phyloP scores from a whole-genome alignment of 2,797 vertebrate genomes.

The Cygnus olor region DNA sequence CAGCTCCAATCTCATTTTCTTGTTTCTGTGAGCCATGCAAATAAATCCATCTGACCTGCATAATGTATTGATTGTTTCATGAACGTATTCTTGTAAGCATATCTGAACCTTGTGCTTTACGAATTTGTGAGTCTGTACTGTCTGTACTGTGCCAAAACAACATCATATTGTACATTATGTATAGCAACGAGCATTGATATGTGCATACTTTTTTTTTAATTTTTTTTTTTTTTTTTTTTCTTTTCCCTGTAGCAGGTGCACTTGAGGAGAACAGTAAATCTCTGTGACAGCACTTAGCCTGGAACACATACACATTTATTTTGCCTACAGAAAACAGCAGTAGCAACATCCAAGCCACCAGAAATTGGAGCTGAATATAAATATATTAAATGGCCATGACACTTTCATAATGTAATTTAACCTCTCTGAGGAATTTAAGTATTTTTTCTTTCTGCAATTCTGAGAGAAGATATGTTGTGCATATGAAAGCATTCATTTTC shows the following conservation, averaged over 20 bases:
- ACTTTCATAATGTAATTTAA: not conserved
- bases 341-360: not conserved
- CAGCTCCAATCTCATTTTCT: not conserved
- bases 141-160: not conserved
- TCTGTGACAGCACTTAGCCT: not conserved
- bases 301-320: not conserved
- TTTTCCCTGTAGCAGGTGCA: not conserved
- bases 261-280: not conserved
- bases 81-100: not conserved
- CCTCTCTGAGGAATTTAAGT: not conserved
- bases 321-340: not conserved
- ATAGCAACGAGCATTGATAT: not conserved
- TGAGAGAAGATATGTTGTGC: not conserved
- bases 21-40: not conserved
- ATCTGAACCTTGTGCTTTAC: not conserved
- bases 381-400: not conserved
- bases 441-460: not conserved
- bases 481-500: not conserved
- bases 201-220: fast-evolving
- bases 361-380: not conserved
- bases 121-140: not conserved
- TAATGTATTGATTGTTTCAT: not conserved
- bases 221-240: not conserved
- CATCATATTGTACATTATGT: fast-evolving
- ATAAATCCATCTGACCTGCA: not conserved